Evolutionary conservation across 1,140 invertebrate genomes (phyloP).

Genomic region (Lasioglossum baleicum): DNA sequence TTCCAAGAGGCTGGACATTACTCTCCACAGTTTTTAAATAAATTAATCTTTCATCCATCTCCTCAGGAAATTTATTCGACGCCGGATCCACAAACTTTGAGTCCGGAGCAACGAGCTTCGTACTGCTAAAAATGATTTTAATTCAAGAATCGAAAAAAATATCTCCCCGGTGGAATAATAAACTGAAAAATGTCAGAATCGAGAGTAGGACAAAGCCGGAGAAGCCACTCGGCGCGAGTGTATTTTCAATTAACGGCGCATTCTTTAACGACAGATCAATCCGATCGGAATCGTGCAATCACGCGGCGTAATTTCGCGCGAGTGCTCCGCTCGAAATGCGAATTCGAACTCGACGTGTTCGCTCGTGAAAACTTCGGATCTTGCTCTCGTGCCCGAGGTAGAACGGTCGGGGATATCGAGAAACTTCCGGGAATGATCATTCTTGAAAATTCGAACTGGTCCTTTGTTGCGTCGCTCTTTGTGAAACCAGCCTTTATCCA

Average conservation of each 20-base stretch:
- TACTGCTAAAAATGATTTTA: too few species aligned
- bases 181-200: not conserved
- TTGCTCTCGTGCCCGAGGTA: not conserved
- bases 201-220: not conserved
- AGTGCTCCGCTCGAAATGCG: not conserved
- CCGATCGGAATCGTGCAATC: not conserved
- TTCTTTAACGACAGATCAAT: not conserved
- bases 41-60: too few species aligned
- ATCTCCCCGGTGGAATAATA: not conserved
- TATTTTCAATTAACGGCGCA: not conserved
- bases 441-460: not conserved
- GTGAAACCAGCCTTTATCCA: not conserved
- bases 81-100: too few species aligned
- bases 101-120: too few species aligned
- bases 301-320: not conserved
- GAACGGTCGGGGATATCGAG: slow-evolving; percentile 22
- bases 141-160: too few species aligned
- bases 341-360: slow-evolving; percentile 40
- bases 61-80: too few species aligned
- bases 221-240: not conserved
- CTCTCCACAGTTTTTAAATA: not conserved
- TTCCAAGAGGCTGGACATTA: not conserved
- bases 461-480: not conserved
- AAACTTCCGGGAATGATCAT: slow-evolving; percentile 22
- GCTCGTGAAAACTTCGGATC: not conserved